Evolutionary conservation across 2,113 vertebrate genomes (phyloP), one percentile per base, ranked within the genome.

Genomic region (Argyrosomus japonicus): DNA sequence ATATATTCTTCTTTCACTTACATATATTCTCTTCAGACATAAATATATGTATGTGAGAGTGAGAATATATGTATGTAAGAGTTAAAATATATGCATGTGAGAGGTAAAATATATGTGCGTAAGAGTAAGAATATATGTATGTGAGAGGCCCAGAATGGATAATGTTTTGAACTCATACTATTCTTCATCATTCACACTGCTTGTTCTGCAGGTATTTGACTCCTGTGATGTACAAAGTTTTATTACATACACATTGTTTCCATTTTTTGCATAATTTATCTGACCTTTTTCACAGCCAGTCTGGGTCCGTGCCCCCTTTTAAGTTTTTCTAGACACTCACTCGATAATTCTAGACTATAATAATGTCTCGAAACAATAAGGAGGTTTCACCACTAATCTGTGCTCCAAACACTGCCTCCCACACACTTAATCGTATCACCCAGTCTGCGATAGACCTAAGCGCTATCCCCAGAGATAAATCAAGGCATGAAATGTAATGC

Each of bases 401-500:
- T 69, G 70, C 77, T 76, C 56, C 57, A 61, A 72, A 82, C 67
- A 36, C 68, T 62, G 40, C 77, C 83, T 60, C 68, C 78, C 57
- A 76, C 81, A 67, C 51, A 57, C 57, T 80, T 75, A 75, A 79
- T 86, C 70, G 78, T 74, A 74, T 76, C 89, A 67, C 25, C 60
- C 25, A 62, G 78, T 64, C 77, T 63, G 56, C 76, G 45, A 82
- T n/a, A 69, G 60, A 75, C 61, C 68, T n/a, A 50, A 81, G 63
- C 1, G 1, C 57, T 74, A 54, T 79, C 85, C 80, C 77, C 32
- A 50, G 77, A 79, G 71, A 88, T 82, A 82, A 86, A 86, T 90
- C 68, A 73, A 68, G 60, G 68, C 75, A 67, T 77, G 81, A 82
- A 71, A 87, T 83, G 82, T 73, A 85, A 81, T 78, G 76, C 82